Evolutionary conservation across 2,888 invertebrate species (phyloP), one percentile per base, ranked within the genome.

Genomic region (Eugnorisma glareosa): DNA sequence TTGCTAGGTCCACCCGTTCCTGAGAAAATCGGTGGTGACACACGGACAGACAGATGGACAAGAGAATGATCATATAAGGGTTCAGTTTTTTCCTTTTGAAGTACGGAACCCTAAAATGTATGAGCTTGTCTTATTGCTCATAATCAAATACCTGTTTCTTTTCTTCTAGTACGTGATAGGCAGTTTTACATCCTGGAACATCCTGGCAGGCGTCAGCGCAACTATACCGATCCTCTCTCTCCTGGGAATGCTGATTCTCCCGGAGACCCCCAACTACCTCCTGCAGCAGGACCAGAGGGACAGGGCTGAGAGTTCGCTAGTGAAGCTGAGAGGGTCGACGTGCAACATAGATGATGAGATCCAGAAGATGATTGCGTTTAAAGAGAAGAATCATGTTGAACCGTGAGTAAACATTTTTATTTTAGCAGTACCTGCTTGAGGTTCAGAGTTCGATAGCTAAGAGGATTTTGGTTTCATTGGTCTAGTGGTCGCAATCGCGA

Each of bases 261-360:
- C 98, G 0, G 98, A 98, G 90, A 97, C 98, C 0, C 98, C 98
- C 2, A 97, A 98, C 88, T 98, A 97, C 93, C 97, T 98, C 24
- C 96, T 98, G 28, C 97, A 97, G 5, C 97, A 97, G 64, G 97
- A 97, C 80, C 97, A 97, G 82, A 96, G 97, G 57, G 97, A 97
- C 45, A 96, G 97, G 63, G 98, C 98, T 0, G 94, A 97, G 81
- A 95, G 94, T 68, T 97, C 97, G 0, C 92, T 98, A 59, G 93
- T 94, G 7, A 97, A 97, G 87, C 95, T 98, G 13, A 94, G 98
- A 74, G 97, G 97, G 0, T 97, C 97, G 21, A 97, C 97, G 0
- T 98, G 97, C 88, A 96, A 98, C 87, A 90, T 98, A 5, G 96
- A 97, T 67, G 97, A 95, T 18, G 98, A 98, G 90, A 97, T 98